Percentiles rank a stretch among this genome's conserved stretches.
phyloP scores from a whole-genome alignment of 1,140 invertebrate genomes.

The Lepidotrigona ventralis region DNA sequence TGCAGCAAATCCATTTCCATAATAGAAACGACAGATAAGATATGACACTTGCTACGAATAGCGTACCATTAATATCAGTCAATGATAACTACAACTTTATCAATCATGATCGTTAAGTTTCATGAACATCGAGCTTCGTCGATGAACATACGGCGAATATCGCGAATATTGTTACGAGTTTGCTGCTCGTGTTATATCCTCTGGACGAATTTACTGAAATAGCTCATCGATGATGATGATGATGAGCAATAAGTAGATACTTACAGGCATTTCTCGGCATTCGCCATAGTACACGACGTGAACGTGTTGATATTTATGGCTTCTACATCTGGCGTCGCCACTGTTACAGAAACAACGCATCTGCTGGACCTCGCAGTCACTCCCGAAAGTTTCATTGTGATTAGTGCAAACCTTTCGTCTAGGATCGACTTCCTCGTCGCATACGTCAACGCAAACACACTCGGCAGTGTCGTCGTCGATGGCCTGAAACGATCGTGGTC shows the following conservation, averaged over 20 bases:
- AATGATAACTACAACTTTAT: background rate
- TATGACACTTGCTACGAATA: background rate
- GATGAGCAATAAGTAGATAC: conserved; percentile 51
- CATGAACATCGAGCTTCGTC: background rate
- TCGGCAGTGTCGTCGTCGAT: conserved; percentile 86
- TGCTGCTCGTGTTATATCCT: too few relatives aligned
- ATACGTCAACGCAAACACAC: conserved; percentile 92
- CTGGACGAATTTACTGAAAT: background rate
- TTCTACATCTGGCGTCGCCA: conserved; percentile 86
- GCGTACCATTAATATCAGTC: background rate
- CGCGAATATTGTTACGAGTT: background rate
- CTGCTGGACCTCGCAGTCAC: conserved; percentile 95
- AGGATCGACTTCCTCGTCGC: conserved; percentile 88
- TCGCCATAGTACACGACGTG: conserved; percentile 96
- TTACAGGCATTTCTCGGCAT: conserved; percentile 89
- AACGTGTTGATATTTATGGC: conserved; percentile 89
- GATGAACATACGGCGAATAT: background rate
- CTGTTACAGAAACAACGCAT: conserved; percentile 93
- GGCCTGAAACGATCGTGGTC: conserved; percentile 54
- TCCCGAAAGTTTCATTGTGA: conserved; percentile 95
- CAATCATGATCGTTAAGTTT: background rate
- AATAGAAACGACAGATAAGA: background rate
- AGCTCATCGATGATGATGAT: background rate
- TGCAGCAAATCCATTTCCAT: background rate
- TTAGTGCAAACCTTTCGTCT: conserved; percentile 94